A percentile compares a stretch with the other conserved stretches of the same genome.
These are phyloP conservation scores for Hylia prasina DNA, from an alignment of 2,113 vertebrate genomes.

Conservation along the genomic window DNA sequence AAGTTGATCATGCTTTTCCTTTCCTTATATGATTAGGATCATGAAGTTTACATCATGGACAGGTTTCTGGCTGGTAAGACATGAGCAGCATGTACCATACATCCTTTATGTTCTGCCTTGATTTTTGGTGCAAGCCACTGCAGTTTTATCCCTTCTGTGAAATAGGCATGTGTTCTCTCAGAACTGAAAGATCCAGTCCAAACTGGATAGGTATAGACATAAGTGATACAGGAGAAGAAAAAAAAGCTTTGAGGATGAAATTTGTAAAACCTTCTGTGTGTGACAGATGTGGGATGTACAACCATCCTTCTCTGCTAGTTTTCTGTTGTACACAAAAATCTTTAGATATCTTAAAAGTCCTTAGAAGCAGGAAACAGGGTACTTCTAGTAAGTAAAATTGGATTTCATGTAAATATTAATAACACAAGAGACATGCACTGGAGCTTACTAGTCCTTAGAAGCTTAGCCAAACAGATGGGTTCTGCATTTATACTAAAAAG, in stretches of 20 bases:
- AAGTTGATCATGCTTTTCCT: not conserved
- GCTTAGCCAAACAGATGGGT: not conserved
- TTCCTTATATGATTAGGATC: not conserved
- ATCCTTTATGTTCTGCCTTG: not conserved
- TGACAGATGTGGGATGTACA: not conserved
- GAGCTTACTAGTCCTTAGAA: not conserved
- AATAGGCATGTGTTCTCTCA: not conserved
- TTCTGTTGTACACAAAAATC: not conserved
- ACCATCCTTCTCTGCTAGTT: not conserved
- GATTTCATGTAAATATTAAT: not conserved
- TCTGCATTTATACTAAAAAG: not conserved
- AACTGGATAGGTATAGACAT: not conserved
- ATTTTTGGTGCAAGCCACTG: not conserved
- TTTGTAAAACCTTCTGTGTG: not conserved
- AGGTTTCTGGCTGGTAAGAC: not conserved
- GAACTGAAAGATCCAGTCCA: not conserved
- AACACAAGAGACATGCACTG: not conserved
- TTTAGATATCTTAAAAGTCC: not conserved
- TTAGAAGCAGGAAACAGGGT: not conserved
- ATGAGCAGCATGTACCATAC: fast-evolving
- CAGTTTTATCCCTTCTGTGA: not conserved
- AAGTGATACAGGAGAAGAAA: not conserved
- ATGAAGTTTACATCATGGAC: not conserved
- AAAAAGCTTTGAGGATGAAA: not conserved
- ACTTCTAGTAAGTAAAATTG: not conserved